Evolutionary conservation across 2,888 invertebrate genomes (phyloP), one percentile per base, ranked within the genome.

Genomic region (Poecilobothrus nobilitatus): DNA sequence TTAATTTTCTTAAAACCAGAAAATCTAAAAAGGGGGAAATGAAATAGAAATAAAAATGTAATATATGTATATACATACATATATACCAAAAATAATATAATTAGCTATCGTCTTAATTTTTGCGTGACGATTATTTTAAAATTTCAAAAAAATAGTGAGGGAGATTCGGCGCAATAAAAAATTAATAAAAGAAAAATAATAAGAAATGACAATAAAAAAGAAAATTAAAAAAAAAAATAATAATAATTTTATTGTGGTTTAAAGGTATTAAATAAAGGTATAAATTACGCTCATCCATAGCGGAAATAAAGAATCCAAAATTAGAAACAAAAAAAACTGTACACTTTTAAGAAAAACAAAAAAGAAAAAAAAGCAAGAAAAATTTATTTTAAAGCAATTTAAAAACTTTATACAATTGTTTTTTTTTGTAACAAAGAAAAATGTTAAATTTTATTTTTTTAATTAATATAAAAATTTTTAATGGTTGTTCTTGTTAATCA

Each of bases 221-320:
- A n/a, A 34, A 34, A 34, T 34, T 8, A 34, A 34, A 34, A 34
- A 34, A 10, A 44, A 44, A 44, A 44, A 53, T 53, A 53, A 53
- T 53, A 12, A 12, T 37, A 37, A 37, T 12, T 18, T 53, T 53
- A 53, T 18, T 18, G 18, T 18, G 53, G 53, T 53, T 53, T 53
- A 18, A 53, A 53, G 18, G 53, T 53, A 53, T 53, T 12, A 53
- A 53, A 18, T 12, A 18, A 53, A 53, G 53, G 53, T 53, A 53
- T 18, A 53, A 53, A 53, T 53, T 53, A 53, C 15, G 53, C 53
- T 53, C 53, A 53, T 53, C 53, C 53, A 53, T 53, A n/a, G 53
- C 53, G 53, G 53, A 53, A 53, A 53, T 53, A 53, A 53, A 53
- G 15, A 53, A 18, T 53, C 53, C 53, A 53, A 53, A 53, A 53